phyloP scores from a whole-genome alignment of 1,140 invertebrate species.

The Pseudomyrmex sp. region DNA sequence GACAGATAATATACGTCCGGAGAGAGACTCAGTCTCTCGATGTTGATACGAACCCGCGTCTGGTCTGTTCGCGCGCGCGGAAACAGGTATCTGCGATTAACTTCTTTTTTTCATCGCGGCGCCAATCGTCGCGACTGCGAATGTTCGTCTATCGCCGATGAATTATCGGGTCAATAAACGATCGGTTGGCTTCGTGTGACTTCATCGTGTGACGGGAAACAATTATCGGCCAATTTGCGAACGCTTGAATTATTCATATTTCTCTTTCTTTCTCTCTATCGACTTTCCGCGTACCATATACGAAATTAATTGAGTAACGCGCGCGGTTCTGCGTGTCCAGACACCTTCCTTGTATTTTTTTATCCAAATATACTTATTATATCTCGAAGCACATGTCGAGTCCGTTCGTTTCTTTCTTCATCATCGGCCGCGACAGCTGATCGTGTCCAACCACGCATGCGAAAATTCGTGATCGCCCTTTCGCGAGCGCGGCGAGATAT shows the following conservation, averaged over 20 bases:
- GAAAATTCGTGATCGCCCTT: constrained; percentile 13
- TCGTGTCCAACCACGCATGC: not conserved
- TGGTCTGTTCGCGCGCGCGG: not conserved
- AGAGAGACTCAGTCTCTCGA: not conserved
- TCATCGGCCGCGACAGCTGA: constrained; percentile 14
- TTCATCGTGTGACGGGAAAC: constrained; percentile 13
- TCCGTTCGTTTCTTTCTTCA: constrained; percentile 16
- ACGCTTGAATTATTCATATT: constrained; percentile 28
- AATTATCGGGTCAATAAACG: constrained; percentile 60
- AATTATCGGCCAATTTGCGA: constrained; percentile 26
- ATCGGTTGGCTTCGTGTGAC: constrained; percentile 33
- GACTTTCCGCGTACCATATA: not conserved
- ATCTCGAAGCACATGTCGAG: not conserved
- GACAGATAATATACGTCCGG: constrained; percentile 46
- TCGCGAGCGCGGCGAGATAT: not conserved
- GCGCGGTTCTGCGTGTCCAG: not conserved
- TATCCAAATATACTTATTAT: too few relatives aligned
- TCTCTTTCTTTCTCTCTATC: constrained; percentile 34
- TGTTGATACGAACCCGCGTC: not conserved
- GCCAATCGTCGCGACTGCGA: constrained; percentile 55
- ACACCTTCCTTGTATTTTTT: not conserved
- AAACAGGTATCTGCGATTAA: constrained; percentile 56
- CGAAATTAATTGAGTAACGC: not conserved
- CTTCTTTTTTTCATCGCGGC: constrained; percentile 40
- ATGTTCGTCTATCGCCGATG: constrained; percentile 42